Evolutionary conservation across 2,113 vertebrate species (phyloP).

Genomic region (Panthera tigris): DNA sequence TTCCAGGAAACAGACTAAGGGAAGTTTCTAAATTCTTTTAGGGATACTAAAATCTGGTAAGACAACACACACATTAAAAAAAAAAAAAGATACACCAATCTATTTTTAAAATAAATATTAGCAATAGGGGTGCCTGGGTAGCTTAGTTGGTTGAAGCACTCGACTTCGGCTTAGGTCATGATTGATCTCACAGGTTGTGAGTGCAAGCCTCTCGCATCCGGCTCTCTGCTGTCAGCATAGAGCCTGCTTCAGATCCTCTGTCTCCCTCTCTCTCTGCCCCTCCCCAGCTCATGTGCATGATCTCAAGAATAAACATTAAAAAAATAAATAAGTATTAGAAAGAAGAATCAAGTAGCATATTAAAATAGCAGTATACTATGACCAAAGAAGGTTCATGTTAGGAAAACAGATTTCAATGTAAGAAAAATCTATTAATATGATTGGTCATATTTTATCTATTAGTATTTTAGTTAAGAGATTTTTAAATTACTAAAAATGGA

Average conservation of each 20-base stretch:
- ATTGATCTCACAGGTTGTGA: no score
- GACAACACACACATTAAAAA: background rate
- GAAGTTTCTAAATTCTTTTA: background rate
- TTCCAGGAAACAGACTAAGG: background rate
- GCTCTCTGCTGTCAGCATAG: no score
- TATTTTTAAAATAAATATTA: slow-evolving; percentile 15
- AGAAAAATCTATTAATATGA: background rate
- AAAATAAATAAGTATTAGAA: background rate
- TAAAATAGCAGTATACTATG: background rate
- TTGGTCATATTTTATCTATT: background rate
- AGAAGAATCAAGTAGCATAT: background rate
- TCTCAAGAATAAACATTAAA: background rate
- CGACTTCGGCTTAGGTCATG: background rate
- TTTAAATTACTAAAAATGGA: background rate
- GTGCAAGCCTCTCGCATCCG: no score
- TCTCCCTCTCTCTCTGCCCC: no score
- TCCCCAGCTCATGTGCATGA: no score
- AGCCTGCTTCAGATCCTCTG: no score
- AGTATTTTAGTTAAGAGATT: background rate
- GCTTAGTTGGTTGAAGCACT: background rate
- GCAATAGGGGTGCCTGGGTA: background rate
- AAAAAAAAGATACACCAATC: background rate
- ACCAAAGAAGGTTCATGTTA: slow-evolving; percentile 9
- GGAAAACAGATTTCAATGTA: background rate
- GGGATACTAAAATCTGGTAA: background rate